Evolutionary conservation across 1,140 invertebrate species (phyloP).

Genomic region (Eufriesea mexicana): DNA sequence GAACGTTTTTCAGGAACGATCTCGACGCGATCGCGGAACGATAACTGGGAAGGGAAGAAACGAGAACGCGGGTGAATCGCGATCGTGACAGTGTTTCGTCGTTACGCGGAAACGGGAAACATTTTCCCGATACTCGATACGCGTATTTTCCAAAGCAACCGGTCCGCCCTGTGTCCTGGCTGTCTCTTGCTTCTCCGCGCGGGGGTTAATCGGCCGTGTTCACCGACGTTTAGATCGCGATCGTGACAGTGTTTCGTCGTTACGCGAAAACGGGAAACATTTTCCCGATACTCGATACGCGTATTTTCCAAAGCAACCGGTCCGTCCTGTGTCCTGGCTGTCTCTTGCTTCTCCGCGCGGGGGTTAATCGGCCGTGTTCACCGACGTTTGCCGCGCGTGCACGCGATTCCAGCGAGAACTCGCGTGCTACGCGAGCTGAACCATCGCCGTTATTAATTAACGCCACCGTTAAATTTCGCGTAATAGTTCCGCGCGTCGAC

Average conservation of each 20-base stretch:
- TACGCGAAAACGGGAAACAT: slow-evolving; percentile 45
- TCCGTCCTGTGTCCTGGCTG: background rate
- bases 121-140: slow-evolving; percentile 40
- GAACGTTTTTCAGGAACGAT: slow-evolving; percentile 20
- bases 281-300: slow-evolving; percentile 35
- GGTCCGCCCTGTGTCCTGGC: background rate
- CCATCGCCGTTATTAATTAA: slow-evolving; percentile 59
- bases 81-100: slow-evolving; percentile 39
- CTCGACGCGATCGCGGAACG: background rate
- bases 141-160: background rate
- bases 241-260: slow-evolving; percentile 40
- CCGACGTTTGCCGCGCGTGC: slow-evolving; percentile 6
- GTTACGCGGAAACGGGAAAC: slow-evolving; percentile 44
- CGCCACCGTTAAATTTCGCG: slow-evolving; percentile 21
- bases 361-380: slow-evolving; percentile 32
- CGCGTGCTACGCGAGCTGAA: slow-evolving; percentile 17
- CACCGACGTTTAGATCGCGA: too few species aligned
- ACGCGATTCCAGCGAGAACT: background rate
- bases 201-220: slow-evolving; percentile 31
- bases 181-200: slow-evolving; percentile 22
- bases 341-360: slow-evolving; percentile 22
- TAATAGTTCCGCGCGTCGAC: slow-evolving; percentile 2
- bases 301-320: background rate
- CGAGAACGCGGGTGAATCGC: slow-evolving; percentile 8
- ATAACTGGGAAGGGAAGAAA: background rate